Percentiles rank a stretch among this genome's conserved stretches.
Conservation (phyloP, 2,113 vertebrate species). For the Apistogramma diplotaenia region DNA sequence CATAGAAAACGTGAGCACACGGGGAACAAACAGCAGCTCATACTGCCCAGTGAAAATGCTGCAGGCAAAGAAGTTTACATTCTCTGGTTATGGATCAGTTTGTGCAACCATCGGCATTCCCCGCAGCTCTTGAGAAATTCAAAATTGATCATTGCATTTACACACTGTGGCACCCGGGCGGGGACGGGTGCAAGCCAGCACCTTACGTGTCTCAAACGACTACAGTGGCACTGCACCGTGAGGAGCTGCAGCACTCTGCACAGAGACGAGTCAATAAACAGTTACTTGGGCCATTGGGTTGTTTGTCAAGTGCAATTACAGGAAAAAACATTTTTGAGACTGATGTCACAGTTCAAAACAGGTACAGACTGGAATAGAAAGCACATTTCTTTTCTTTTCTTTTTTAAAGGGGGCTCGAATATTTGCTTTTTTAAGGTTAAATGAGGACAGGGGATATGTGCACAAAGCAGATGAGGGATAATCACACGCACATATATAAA, state of each 20-base stretch:
- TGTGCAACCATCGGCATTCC: constrained; percentile 22
- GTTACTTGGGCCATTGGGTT: constrained; percentile 50
- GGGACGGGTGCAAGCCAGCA: constrained; percentile 32
- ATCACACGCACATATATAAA: background rate
- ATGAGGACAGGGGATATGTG: background rate
- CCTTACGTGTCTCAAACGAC: constrained; percentile 30
- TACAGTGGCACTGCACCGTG: constrained; percentile 11
- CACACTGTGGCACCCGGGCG: constrained; percentile 41
- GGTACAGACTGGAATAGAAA: constrained; percentile 21
- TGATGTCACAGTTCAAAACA: constrained; percentile 41
- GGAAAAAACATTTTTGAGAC: constrained; percentile 39
- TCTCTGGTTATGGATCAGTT: constrained; percentile 28
- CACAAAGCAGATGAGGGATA: background rate
- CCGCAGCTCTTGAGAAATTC: constrained; percentile 29
- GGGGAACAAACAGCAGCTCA: background rate
- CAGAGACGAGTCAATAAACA: constrained; percentile 61
- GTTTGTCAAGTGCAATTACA: constrained; percentile 65
- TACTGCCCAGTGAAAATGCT: constrained; percentile 9
- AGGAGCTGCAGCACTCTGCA: constrained; percentile 28
- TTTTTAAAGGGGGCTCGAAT: too few species aligned
- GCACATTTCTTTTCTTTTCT: too few species aligned
- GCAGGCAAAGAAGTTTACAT: constrained; percentile 22
- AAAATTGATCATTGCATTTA: constrained; percentile 57
- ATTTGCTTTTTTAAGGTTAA: background rate
- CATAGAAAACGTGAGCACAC: constrained; percentile 8